A percentile compares a stretch with the other conserved stretches of the same genome.
These are phyloP conservation scores for Cryptoblepharus egeriae DNA, from an alignment of 2,797 vertebrate species.

Conservation along the genomic window DNA sequence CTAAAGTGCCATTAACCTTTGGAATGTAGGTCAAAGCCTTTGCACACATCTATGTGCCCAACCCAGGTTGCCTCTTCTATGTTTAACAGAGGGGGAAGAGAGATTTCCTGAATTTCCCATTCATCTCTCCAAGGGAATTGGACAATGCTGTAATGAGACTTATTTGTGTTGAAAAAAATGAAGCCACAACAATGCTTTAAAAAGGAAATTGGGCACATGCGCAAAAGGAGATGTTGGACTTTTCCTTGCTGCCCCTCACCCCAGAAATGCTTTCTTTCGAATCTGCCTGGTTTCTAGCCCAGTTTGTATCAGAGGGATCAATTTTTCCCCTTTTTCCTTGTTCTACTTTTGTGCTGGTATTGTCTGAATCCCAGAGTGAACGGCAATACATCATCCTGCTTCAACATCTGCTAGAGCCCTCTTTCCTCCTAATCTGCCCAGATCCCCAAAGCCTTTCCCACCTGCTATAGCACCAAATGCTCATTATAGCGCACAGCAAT, in stretches of 20 bases:
- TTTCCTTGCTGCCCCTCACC: background rate
- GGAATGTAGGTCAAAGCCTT: constrained; percentile 41
- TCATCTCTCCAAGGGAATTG: constrained; percentile 46
- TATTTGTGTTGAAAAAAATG: constrained; percentile 52
- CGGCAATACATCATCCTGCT: constrained; percentile 86
- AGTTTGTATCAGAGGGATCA: constrained; percentile 76
- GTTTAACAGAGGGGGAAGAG: background rate
- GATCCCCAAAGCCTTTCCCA: constrained; percentile 87
- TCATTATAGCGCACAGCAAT: constrained; percentile 80
- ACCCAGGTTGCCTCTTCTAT: background rate
- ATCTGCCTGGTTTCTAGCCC: constrained; percentile 71
- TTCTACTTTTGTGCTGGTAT: constrained; percentile 79
- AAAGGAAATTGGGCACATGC: constrained; percentile 54
- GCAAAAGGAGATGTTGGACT: constrained; percentile 52
- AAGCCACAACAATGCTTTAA: constrained; percentile 62
- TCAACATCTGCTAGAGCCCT: constrained; percentile 87
- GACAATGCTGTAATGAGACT: constrained; percentile 19
- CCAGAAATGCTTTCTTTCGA: constrained; percentile 69
- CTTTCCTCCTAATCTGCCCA: constrained; percentile 85
- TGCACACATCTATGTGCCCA: constrained; percentile 29
- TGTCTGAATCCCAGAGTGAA: constrained; percentile 85
- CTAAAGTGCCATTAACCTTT: constrained; percentile 29
- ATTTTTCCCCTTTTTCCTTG: constrained; percentile 72
- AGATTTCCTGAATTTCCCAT: constrained; percentile 5
- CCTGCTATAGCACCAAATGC: constrained; percentile 83